Evolutionary conservation across 2,888 invertebrate species (phyloP).

Genomic region (Polydrusus pterygomalis): DNA sequence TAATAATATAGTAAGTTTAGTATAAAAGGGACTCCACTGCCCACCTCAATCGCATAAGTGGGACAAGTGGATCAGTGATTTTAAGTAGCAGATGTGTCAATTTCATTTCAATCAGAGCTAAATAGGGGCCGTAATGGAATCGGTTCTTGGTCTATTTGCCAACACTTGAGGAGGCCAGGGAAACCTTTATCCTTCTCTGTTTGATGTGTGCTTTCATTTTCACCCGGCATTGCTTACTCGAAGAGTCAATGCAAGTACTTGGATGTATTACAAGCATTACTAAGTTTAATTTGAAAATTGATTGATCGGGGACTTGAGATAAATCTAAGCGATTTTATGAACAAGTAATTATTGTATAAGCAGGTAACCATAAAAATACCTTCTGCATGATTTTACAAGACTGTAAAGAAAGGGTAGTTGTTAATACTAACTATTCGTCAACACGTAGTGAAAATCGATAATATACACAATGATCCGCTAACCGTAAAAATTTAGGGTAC

Average conservation of each 20-base stretch:
- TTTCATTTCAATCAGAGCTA: slow-evolving; percentile 73
- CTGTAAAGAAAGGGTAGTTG: no score
- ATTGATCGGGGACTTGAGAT: slow-evolving; percentile 45
- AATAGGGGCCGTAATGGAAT: slow-evolving; percentile 73
- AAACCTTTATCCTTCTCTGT: slow-evolving; percentile 33
- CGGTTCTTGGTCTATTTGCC: slow-evolving; percentile 73
- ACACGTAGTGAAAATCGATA: no score
- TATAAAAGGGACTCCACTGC: slow-evolving; percentile 6
- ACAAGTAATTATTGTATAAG: no score
- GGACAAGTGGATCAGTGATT: slow-evolving; percentile 47
- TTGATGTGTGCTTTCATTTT: slow-evolving; percentile 43
- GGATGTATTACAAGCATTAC: slow-evolving; percentile 38
- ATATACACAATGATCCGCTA: no score
- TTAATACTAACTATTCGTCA: no score
- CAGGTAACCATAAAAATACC: no score
- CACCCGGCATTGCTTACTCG: slow-evolving; percentile 31
- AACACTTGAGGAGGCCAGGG: slow-evolving; percentile 64
- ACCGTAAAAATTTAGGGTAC: no score
- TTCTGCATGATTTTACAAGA: no score
- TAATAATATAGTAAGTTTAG: no score
- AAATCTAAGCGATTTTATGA: not conserved
- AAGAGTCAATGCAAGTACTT: slow-evolving; percentile 25
- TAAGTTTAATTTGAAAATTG: slow-evolving; percentile 52
- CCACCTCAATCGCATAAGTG: slow-evolving; percentile 7
- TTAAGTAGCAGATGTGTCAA: slow-evolving; percentile 74